Conservation (phyloP, 2,888 invertebrate species). For the Emmelina monodactyla region DNA sequence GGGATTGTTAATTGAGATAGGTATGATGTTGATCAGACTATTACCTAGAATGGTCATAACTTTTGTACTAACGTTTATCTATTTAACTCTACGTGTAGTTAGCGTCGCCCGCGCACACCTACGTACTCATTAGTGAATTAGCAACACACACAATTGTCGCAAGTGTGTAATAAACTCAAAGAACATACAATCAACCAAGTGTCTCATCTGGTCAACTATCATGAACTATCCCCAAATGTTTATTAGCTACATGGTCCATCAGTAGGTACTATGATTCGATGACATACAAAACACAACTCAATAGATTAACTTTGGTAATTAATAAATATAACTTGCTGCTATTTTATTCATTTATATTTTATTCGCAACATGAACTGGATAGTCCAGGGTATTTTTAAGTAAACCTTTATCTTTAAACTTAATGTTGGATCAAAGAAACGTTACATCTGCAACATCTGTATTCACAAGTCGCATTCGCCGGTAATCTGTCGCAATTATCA, state of each 20-base stretch:
- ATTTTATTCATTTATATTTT: too few species aligned
- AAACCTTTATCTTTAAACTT: too few species aligned
- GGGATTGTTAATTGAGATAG: background rate
- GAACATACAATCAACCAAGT: constrained; percentile 27
- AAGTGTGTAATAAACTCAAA: constrained; percentile 51
- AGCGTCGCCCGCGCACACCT: constrained; percentile 62
- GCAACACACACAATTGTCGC: constrained; percentile 54
- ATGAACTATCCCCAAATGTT: too few species aligned
- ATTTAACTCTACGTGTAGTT: constrained; percentile 42
- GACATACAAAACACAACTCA: too few species aligned
- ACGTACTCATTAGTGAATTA: constrained; percentile 64
- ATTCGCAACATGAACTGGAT: too few species aligned
- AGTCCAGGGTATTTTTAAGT: too few species aligned
- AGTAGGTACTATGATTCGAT: too few species aligned
- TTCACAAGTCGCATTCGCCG: constrained; percentile 17
- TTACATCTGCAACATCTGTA: constrained; percentile 19
- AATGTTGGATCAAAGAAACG: constrained; percentile 13
- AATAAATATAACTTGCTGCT: too few species aligned
- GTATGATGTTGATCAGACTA: constrained; percentile 6
- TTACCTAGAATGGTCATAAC: constrained; percentile 24
- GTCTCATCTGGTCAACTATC: too few species aligned
- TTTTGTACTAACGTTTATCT: constrained; percentile 29
- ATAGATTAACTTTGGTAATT: too few species aligned
- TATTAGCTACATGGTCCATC: too few species aligned
- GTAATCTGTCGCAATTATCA: constrained; percentile 61